Conservation (phyloP, 2,113 vertebrate genomes). For the Leptosomus discolor region DNA sequence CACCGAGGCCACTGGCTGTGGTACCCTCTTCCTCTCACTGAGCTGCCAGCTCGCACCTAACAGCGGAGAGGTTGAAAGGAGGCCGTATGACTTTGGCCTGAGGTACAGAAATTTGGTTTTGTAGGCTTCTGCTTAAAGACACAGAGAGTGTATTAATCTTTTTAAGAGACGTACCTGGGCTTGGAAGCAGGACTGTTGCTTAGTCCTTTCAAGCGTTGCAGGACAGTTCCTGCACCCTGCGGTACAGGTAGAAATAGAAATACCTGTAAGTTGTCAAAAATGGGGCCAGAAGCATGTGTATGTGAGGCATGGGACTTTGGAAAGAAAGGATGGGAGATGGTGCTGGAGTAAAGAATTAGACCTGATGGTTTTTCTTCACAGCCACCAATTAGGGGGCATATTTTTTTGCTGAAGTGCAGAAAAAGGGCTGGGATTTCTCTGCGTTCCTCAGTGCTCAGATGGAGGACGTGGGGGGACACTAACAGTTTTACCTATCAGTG, state of each 20-base stretch:
- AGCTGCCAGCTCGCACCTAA: not conserved
- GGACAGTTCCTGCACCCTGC: not conserved
- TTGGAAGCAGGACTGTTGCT: not conserved
- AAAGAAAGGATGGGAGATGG: not conserved
- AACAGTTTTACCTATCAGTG: not conserved
- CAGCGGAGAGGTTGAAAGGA: not conserved
- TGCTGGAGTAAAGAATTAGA: not conserved
- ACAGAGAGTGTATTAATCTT: not conserved
- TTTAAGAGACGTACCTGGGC: not conserved
- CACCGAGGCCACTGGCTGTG: not conserved
- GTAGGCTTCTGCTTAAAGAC: not conserved
- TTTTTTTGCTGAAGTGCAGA: not conserved
- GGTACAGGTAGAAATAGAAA: not conserved
- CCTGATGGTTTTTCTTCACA: not conserved
- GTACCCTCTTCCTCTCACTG: accelerated
- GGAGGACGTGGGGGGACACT: not conserved
- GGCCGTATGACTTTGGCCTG: not conserved
- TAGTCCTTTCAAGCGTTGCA: not conserved
- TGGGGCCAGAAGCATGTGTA: not conserved
- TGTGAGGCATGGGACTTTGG: not conserved
- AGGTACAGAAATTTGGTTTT: not conserved
- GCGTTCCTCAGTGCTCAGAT: not conserved
- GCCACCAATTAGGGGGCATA: not conserved
- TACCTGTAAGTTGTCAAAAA: not conserved
- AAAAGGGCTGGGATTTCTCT: not conserved